Base-by-base conservation (phyloP, 2,888 invertebrate genomes). In the Junonia oenone region DNA sequence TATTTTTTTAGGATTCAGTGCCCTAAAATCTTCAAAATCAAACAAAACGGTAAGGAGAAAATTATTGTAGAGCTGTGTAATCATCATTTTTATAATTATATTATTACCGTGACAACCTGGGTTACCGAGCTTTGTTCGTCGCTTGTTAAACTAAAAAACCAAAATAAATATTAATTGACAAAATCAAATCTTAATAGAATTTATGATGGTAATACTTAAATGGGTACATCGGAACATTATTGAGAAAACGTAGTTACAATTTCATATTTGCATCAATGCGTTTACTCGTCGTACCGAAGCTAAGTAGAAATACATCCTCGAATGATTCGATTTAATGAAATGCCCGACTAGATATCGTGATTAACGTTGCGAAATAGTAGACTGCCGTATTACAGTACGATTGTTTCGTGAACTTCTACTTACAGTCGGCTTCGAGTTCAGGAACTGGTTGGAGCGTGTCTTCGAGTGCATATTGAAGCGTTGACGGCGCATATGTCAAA, bases 381-480 rank as follows among this genome's bases (percentile, higher is more conserved):
- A 26, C 43, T 26, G 13, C 2, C 9, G 2, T 26, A 33, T 17
- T 51, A 27, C 2, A 35, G n/a, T 37, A 45, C 5, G 13, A 13
- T 52, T 37, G 19, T 29, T 22, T 31, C 4, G 19, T 1, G 29
- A 15, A 37, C 37, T 40, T 43, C 17, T 47, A 78, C 85, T 81
- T 51, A 90, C 89, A 81, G 59, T 90, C 89, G 0, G 74, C 66
- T 51, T 90, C 89, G 1, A 81, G 58, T 46, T 78, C 76, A 0
- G 85, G 86, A 1, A 87, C 72, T 0, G 76, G 71, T 64, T 89
- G 89, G 1, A 83, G 54, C 58, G 68, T 66, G 5, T 84, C 86
- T 1, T 85, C 87, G 11, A 86, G 38, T 0, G 78, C 76, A 52
- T 84, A 85, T 61, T 84, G 82, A 2, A 83, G 72, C 0, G 81